These are phyloP conservation scores for Metaphire vulgaris DNA, from an alignment of 1,140 invertebrate genomes.

Conservation along the genomic window DNA sequence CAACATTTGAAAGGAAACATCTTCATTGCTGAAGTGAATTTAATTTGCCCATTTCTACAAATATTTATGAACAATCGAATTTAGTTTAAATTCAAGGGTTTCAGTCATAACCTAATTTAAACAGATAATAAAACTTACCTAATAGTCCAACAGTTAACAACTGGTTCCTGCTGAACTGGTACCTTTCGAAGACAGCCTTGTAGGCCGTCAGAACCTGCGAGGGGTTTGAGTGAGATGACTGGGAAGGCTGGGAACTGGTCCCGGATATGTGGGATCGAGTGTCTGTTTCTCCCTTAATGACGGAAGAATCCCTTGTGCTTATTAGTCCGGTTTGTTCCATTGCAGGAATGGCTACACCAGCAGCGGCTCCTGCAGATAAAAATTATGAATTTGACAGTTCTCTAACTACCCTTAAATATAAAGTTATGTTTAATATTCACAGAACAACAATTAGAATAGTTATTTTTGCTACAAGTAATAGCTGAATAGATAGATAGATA, in stretches of 20 bases:
- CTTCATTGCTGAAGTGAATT: too few relatives aligned
- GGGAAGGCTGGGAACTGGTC: slow-evolving; percentile 43
- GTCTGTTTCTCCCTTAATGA: slow-evolving; percentile 66
- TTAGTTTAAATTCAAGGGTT: too few relatives aligned
- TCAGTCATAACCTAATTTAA: too few relatives aligned
- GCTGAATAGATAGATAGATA: too few relatives aligned
- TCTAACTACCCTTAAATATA: background rate
- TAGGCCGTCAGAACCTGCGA: slow-evolving; percentile 58
- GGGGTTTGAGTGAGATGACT: slow-evolving; percentile 44
- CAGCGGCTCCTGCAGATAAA: background rate
- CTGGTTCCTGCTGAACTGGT: slow-evolving; percentile 65
- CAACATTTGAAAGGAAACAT: too few relatives aligned
- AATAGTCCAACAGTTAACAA: slow-evolving; percentile 74
- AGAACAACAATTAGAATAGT: too few relatives aligned
- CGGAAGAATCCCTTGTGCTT: slow-evolving; percentile 33
- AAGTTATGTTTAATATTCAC: too few relatives aligned
- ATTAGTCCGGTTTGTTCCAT: background rate
- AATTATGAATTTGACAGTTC: background rate
- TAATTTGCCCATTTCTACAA: too few relatives aligned
- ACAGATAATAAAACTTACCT: too few relatives aligned
- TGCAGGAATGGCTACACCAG: background rate
- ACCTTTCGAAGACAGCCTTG: slow-evolving; percentile 56
- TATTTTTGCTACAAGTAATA: too few relatives aligned
- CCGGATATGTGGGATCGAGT: slow-evolving; percentile 65
- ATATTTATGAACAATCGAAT: too few relatives aligned